A percentile compares a stretch with the other conserved stretches of the same genome.
Conservation (phyloP, 2,797 vertebrate species). For the Tenualosa ilisha region DNA sequence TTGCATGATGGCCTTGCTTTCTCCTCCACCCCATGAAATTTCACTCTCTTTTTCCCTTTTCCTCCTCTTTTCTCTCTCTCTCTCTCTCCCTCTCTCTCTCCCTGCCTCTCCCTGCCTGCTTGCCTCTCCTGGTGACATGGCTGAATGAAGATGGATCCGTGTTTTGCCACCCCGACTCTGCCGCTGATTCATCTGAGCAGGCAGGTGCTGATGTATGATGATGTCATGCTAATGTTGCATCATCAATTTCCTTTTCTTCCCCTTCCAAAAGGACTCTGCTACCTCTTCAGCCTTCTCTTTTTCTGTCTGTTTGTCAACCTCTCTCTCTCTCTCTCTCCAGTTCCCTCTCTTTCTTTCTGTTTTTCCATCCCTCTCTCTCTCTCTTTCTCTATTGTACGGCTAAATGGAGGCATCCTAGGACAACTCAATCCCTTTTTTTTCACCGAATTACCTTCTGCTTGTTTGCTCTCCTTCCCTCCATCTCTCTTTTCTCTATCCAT, state of each 20-base stretch:
- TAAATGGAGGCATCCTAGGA: too few species aligned
- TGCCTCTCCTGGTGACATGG: background rate
- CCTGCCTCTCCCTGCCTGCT: background rate
- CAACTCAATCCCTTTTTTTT: background rate
- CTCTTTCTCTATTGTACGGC: background rate
- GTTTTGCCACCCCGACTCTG: conserved; percentile 7
- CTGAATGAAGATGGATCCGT: conserved; percentile 21
- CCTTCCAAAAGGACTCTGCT: background rate
- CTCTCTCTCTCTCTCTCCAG: too few species aligned
- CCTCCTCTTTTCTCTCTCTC: background rate
- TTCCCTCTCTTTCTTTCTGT: background rate
- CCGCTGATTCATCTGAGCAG: conserved; percentile 36
- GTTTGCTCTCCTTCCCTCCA: background rate
- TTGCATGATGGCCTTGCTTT: background rate
- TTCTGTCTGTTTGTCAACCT: background rate
- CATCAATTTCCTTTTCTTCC: conserved; percentile 35
- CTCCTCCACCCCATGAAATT: background rate
- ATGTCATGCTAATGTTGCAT: conserved; percentile 44
- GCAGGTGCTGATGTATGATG: conserved; percentile 39
- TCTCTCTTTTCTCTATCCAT: background rate
- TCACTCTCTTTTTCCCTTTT: background rate
- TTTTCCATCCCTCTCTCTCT: background rate
- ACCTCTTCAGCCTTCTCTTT: background rate
- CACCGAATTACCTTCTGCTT: background rate
- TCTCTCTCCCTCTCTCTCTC: background rate